phyloP scores from a whole-genome alignment of 2,797 vertebrate genomes.

The Tachyglossus aculeatus region DNA sequence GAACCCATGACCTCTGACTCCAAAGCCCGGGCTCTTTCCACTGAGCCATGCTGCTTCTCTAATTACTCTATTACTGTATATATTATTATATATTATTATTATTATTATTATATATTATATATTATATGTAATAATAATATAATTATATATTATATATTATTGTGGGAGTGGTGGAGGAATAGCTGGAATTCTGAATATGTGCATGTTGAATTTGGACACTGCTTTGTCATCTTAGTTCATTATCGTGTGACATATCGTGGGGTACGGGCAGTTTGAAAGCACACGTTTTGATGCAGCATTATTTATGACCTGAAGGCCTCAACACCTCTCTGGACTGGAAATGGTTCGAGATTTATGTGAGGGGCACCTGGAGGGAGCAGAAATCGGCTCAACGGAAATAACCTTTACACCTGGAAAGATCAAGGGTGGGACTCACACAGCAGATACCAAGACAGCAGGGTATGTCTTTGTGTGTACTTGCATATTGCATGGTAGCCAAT shows the following conservation, averaged over 20 bases:
- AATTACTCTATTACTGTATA: too few relatives aligned
- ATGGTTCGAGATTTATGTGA: constrained; percentile 88
- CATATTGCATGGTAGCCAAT: neutral
- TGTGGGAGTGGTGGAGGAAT: too few relatives aligned
- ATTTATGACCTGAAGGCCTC: constrained; percentile 84
- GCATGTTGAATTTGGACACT: neutral
- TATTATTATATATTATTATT: too few relatives aligned
- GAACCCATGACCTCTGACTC: too few relatives aligned
- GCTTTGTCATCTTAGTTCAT: neutral
- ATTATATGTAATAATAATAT: too few relatives aligned
- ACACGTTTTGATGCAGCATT: constrained; percentile 47
- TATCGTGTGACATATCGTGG: constrained; percentile 4
- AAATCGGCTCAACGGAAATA: constrained; percentile 91
- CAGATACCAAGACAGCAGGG: constrained; percentile 96
- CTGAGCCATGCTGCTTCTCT: too few relatives aligned
- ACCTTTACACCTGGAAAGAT: constrained; percentile 87
- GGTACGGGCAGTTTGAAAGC: neutral
- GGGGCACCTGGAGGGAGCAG: constrained; percentile 86
- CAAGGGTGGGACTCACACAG: constrained; percentile 83
- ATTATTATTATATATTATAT: too few relatives aligned
- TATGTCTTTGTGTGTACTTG: constrained; percentile 63
- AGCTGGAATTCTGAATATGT: neutral
- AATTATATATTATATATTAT: too few relatives aligned
- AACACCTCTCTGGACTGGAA: constrained; percentile 92
- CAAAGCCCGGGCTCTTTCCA: too few relatives aligned